These are phyloP conservation scores for Drymodes brunneopygia DNA, from an alignment of 2,113 vertebrate species.

Conservation along the genomic window DNA sequence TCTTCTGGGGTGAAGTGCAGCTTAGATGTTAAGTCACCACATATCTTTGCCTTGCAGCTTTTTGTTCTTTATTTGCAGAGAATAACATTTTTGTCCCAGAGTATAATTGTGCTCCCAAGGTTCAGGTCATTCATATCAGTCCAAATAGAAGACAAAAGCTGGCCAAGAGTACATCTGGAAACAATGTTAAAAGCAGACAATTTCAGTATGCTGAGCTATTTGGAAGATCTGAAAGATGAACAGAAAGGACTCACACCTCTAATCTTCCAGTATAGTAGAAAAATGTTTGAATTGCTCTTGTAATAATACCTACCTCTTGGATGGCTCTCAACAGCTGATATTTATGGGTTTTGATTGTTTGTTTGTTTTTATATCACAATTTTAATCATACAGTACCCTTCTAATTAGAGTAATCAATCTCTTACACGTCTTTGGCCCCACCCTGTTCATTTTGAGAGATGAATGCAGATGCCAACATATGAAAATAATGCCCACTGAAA, in stretches of 20 bases:
- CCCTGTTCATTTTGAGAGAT: neutral
- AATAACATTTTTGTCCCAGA: constrained; percentile 11
- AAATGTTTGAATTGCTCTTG: neutral
- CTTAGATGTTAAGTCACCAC: neutral
- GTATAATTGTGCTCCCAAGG: constrained; percentile 2
- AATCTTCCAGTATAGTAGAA: neutral
- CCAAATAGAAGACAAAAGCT: constrained; percentile 24
- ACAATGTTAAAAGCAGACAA: constrained; percentile 7
- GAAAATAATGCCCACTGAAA: neutral
- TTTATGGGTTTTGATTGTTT: neutral
- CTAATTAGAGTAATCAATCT: neutral
- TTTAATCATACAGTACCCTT: neutral
- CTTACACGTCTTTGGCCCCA: neutral
- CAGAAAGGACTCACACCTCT: neutral
- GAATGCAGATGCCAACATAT: neutral
- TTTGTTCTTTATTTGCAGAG: constrained; percentile 10
- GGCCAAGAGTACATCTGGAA: constrained; percentile 66
- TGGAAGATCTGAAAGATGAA: neutral
- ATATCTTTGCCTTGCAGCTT: constrained; percentile 1
- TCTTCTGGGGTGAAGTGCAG: neutral
- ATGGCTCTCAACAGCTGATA: neutral
- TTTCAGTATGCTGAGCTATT: neutral
- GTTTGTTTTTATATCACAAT: neutral
- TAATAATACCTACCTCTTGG: neutral
- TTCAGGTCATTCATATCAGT: constrained; percentile 1